phyloP scores from a whole-genome alignment of 1,140 invertebrate species.

The Colletes gigas region DNA sequence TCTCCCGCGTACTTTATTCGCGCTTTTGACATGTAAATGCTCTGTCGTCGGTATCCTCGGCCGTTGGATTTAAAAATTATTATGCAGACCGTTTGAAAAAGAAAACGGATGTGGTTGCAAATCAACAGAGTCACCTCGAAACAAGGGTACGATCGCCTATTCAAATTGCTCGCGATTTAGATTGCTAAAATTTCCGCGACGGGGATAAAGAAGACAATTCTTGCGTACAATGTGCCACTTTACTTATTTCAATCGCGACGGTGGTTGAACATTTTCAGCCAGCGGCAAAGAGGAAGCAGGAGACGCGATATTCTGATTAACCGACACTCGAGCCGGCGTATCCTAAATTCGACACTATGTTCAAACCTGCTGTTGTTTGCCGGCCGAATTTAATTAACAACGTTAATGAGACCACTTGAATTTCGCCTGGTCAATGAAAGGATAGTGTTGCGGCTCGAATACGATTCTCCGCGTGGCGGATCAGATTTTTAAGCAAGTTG shows the following conservation, averaged over 20 bases:
- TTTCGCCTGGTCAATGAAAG: conserved; percentile 33
- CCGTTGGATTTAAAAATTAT: too few species aligned
- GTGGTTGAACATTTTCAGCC: conserved; percentile 30
- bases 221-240: conserved; percentile 4
- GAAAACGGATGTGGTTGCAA: too few species aligned
- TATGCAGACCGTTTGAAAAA: too few species aligned
- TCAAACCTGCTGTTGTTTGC: conserved; percentile 19
- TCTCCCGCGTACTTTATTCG: too few species aligned
- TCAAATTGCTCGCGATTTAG: too few species aligned
- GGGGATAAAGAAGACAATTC: conserved; percentile 1
- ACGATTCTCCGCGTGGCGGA: background rate
- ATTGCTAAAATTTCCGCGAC: too few species aligned
- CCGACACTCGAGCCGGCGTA: conserved; percentile 2
- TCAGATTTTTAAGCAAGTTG: background rate
- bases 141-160: too few species aligned
- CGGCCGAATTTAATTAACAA: conserved; percentile 48
- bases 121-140: too few species aligned
- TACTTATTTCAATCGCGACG: conserved; percentile 27
- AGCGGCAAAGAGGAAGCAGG: background rate
- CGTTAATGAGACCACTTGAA: conserved; percentile 31
- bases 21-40: too few species aligned
- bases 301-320: conserved; percentile 25
- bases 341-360: conserved; percentile 29
- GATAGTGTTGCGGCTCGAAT: background rate
- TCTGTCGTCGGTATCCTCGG: too few species aligned